Conservation (phyloP, 1,140 invertebrate genomes). For the Homalodisca vitripennis region DNA sequence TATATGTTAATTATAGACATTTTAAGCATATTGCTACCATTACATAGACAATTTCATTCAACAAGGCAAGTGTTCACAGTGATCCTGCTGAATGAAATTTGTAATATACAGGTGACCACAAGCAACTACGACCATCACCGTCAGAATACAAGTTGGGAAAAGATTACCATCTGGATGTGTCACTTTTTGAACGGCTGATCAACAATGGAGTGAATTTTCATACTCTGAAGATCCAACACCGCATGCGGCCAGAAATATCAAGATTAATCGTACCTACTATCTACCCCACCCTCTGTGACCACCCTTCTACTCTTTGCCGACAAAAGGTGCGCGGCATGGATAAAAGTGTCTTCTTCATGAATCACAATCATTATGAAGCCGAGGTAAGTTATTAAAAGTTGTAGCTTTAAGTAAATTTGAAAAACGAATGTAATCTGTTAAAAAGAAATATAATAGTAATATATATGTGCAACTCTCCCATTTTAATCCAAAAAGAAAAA, state of each 20-base stretch:
- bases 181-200: slow-evolving; percentile 72
- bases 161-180: slow-evolving; percentile 63
- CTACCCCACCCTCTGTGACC: slow-evolving; percentile 57
- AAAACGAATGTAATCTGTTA: too few relatives aligned
- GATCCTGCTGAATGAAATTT: too few relatives aligned
- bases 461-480: too few relatives aligned
- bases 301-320: slow-evolving; percentile 53
- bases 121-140: slow-evolving; percentile 67
- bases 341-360: slow-evolving; percentile 61
- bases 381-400: slow-evolving; percentile 42
- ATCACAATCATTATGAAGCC: slow-evolving; percentile 56
- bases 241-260: slow-evolving; percentile 66
- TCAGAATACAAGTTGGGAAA: slow-evolving; percentile 58
- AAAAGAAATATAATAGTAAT: too few relatives aligned
- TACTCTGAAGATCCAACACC: slow-evolving; percentile 58
- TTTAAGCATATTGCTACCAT: too few relatives aligned
- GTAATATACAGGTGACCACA: slow-evolving; percentile 66
- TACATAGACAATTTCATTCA: too few relatives aligned
- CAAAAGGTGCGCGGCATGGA: slow-evolving; percentile 52
- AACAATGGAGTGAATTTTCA: slow-evolving; percentile 55
- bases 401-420: too few relatives aligned
- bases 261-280: slow-evolving; percentile 59
- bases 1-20: too few relatives aligned
- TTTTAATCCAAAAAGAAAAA: too few relatives aligned
- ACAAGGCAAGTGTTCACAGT: too few relatives aligned